Conservation (phyloP, 1,140 invertebrate genomes). For the Calliopsis andreniformis region DNA sequence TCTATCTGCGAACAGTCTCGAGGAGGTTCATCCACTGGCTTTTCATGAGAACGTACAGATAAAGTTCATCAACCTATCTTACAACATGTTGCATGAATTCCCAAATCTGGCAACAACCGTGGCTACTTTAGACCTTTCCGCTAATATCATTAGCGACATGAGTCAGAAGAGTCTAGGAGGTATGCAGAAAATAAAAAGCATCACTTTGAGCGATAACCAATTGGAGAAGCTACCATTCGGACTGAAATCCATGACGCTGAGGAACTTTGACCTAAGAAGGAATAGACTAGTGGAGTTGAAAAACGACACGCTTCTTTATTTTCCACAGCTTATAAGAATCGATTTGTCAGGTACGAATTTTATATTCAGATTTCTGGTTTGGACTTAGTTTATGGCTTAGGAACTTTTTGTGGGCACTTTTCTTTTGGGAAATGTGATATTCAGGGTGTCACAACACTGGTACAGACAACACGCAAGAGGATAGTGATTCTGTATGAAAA, state of each 20-base stretch:
- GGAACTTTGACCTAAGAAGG: conserved; percentile 61
- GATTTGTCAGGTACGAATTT: conserved; percentile 72
- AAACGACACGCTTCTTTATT: conserved; percentile 61
- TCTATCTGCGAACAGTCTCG: conserved; percentile 85
- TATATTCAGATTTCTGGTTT: too few species aligned
- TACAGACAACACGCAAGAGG: too few species aligned
- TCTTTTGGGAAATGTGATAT: too few species aligned
- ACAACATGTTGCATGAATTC: conserved; percentile 80
- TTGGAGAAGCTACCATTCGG: conserved; percentile 64
- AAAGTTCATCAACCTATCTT: conserved; percentile 84
- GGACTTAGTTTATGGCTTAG: not conserved
- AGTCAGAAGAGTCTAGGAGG: conserved; percentile 81
- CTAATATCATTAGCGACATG: conserved; percentile 84
- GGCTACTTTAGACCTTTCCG: conserved; percentile 83
- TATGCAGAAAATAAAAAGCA: conserved; percentile 82
- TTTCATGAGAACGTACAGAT: conserved; percentile 83
- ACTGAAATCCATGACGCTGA: conserved; percentile 64
- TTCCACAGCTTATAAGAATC: conserved; percentile 68
- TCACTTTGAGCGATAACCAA: conserved; percentile 81
- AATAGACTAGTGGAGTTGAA: conserved; percentile 69
- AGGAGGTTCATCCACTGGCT: conserved; percentile 80
- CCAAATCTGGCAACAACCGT: conserved; percentile 60
- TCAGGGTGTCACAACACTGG: too few species aligned
- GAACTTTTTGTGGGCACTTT: too few species aligned
- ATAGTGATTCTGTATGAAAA: too few species aligned